phyloP scores from a whole-genome alignment of 2,888 invertebrate genomes.

The Neoaliturus tenellus region DNA sequence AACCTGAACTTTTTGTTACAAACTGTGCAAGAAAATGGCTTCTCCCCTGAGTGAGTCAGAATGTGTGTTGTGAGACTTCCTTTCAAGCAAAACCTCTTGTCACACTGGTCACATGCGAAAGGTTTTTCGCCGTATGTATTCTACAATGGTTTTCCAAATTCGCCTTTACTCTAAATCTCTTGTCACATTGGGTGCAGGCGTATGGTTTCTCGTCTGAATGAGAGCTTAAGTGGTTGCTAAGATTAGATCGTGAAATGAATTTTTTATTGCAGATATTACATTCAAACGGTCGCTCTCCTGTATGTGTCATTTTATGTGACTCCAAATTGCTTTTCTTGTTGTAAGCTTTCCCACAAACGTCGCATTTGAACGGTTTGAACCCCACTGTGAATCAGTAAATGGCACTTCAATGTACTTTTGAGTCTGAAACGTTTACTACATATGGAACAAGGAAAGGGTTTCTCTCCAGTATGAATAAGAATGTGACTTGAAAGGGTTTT shows the following conservation, averaged over 20 bases:
- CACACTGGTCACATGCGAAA: conserved; percentile 58
- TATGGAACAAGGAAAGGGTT: conserved; percentile 28
- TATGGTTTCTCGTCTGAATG: conserved; percentile 53
- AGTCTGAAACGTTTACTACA: conserved; percentile 30
- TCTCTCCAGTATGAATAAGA: conserved; percentile 43
- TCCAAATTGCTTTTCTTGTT: conserved; percentile 13
- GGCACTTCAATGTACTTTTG: conserved; percentile 43
- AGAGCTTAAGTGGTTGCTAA: conserved; percentile 8
- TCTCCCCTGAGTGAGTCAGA: conserved; percentile 71
- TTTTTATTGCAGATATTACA: conserved; percentile 48
- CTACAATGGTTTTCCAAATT: conserved; percentile 65
- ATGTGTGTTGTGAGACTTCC: conserved; percentile 68
- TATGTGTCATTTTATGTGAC: conserved; percentile 48
- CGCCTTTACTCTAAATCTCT: conserved; percentile 64
- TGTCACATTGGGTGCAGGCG: conserved; percentile 65
- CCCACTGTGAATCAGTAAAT: conserved; percentile 43
- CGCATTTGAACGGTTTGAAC: conserved; percentile 35
- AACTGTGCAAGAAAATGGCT: conserved; percentile 70
- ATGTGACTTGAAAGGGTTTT: conserved; percentile 18
- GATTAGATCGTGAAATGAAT: neutral
- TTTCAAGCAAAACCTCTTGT: conserved; percentile 27
- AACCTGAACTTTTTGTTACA: conserved; percentile 72
- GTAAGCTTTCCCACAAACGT: conserved; percentile 31
- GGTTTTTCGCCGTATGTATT: conserved; percentile 66
- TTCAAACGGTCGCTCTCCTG: conserved; percentile 46